Conservation (phyloP, 2,113 vertebrate genomes). For the Gobiocypris rarus region DNA sequence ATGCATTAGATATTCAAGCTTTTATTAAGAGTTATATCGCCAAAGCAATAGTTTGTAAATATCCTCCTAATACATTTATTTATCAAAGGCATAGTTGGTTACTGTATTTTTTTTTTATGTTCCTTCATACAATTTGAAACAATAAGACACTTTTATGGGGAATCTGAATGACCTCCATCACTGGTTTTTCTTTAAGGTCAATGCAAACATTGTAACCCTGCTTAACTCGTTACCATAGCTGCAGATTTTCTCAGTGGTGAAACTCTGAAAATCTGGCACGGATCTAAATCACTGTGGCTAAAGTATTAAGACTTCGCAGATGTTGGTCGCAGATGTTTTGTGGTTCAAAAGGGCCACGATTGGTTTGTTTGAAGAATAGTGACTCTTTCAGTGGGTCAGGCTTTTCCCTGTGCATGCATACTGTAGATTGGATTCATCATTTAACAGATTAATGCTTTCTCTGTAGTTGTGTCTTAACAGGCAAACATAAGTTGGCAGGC, state of each 20-base stretch:
- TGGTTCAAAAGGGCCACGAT: neutral
- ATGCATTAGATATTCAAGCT: neutral
- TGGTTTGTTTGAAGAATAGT: slow-evolving; percentile 17
- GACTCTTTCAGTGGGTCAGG: neutral
- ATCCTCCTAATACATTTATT: slow-evolving; percentile 31
- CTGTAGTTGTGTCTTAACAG: slow-evolving; percentile 15
- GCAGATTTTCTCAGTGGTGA: neutral
- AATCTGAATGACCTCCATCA: neutral
- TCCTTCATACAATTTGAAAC: slow-evolving; percentile 25
- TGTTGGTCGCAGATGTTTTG: slow-evolving; percentile 43
- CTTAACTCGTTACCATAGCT: slow-evolving; percentile 1
- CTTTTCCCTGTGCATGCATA: slow-evolving; percentile 10
- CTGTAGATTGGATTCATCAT: neutral
- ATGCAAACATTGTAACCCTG: neutral
- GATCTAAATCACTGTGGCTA: slow-evolving; percentile 15
- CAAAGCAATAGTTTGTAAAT: slow-evolving; percentile 28
- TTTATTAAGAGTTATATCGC: neutral
- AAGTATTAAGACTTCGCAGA: slow-evolving; percentile 36
- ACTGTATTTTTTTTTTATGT: neutral
- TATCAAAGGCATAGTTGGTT: neutral
- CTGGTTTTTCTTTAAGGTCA: slow-evolving; percentile 26
- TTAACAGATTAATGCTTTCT: neutral
- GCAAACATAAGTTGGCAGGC: neutral
- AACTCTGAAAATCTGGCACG: slow-evolving; percentile 15
- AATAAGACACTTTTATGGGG: slow-evolving; percentile 15